phyloP scores from a whole-genome alignment of 2,888 invertebrate species.

The Cryptus viduatorius region DNA sequence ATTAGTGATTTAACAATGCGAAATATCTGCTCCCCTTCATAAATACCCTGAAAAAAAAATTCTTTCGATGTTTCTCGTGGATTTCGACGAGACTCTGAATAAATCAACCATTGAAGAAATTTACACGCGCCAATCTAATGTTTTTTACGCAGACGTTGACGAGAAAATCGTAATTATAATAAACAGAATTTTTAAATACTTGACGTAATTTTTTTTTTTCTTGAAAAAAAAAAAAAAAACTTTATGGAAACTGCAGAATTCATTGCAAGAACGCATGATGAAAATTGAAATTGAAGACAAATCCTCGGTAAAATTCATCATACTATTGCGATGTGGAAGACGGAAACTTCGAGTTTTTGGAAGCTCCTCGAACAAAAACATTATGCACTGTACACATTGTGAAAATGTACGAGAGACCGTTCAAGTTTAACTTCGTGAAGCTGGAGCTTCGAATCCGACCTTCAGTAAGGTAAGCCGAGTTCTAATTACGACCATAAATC shows the following conservation, averaged over 20 bases:
- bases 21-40: too few relatives aligned
- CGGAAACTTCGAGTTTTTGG: constrained; percentile 17
- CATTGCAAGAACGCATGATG: background rate
- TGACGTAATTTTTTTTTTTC: background rate
- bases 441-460: constrained; percentile 3
- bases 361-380: background rate
- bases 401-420: constrained; percentile 1
- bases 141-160: background rate
- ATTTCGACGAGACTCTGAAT: too few relatives aligned
- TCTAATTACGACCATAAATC: constrained; percentile 45
- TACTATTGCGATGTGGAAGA: background rate
- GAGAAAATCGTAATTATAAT: background rate
- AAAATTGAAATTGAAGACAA: constrained; percentile 12
- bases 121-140: background rate
- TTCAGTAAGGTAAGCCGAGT: constrained; percentile 6
- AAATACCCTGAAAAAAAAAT: too few relatives aligned
- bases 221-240: background rate
- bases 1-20: too few relatives aligned
- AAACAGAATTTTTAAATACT: too few relatives aligned
- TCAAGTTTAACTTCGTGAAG: constrained; percentile 25
- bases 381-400: background rate
- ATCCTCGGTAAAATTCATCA: background rate
- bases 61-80: too few relatives aligned
- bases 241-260: background rate
- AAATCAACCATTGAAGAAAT: too few relatives aligned